Conservation (phyloP, 2,113 vertebrate genomes). For the Tachuris rubrigastra region DNA sequence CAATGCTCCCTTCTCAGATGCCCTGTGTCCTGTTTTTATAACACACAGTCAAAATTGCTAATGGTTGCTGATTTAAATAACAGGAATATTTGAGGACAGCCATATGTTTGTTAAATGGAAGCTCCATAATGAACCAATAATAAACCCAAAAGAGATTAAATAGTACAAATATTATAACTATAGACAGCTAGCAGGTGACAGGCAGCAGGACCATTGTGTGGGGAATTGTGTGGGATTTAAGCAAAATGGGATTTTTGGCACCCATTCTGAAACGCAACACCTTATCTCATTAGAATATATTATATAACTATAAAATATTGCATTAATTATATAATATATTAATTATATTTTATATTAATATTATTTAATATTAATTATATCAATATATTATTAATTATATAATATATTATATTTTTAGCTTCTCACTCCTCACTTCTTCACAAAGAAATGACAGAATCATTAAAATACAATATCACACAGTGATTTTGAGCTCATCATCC, state of each 20-base stretch:
- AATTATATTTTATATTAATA: no score
- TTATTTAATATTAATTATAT: no score
- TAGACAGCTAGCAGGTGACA: background rate
- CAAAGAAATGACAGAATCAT: background rate
- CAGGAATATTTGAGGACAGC: background rate
- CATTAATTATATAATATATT: no score
- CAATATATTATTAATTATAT: no score
- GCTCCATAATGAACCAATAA: background rate
- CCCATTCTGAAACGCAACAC: background rate
- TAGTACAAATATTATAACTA: background rate
- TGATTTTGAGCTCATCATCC: background rate
- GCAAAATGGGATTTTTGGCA: background rate
- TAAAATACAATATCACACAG: background rate
- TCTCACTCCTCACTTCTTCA: background rate
- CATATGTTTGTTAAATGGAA: background rate
- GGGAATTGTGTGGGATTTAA: background rate
- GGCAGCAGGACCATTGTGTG: background rate
- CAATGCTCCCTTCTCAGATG: fast-evolving
- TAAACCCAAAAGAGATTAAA: background rate
- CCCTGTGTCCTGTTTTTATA: fast-evolving
- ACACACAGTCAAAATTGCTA: background rate
- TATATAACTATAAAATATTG: no score
- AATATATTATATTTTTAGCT: background rate
- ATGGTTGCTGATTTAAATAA: background rate
- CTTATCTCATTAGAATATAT: background rate